A percentile compares a stretch with the other conserved stretches of the same genome.
Evolutionary conservation across 2,888 invertebrate species (phyloP).

Genomic region (Drosophila paracracens): DNA sequence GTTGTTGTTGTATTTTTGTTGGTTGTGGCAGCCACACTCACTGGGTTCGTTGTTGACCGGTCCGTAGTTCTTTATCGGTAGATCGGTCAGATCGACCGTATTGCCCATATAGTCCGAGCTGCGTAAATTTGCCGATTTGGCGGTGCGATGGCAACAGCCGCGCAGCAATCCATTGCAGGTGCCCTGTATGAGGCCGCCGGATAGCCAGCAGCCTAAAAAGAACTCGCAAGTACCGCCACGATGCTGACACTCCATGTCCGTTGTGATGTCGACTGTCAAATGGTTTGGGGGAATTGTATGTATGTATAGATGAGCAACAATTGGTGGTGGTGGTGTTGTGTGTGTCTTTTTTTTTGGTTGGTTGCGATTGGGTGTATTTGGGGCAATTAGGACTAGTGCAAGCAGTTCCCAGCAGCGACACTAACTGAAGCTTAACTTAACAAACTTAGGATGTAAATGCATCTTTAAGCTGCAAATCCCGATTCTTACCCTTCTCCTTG

Average conservation of each 20-base stretch:
- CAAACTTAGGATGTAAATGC: conserved; percentile 3
- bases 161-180: conserved; percentile 93
- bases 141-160: conserved; percentile 94
- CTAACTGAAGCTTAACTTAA: conserved; percentile 64
- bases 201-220: conserved; percentile 96
- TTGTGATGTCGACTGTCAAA: conserved; percentile 83
- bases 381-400: conserved; percentile 70
- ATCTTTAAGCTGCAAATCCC: conserved; percentile 11
- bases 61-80: conserved; percentile 88
- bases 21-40: conserved; percentile 86
- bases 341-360: conserved; percentile 31
- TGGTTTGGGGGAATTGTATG: conserved; percentile 41
- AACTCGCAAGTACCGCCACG: conserved; percentile 94
- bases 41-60: conserved; percentile 92
- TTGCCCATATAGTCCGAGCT: conserved; percentile 87
- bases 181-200: conserved; percentile 93
- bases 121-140: conserved; percentile 88
- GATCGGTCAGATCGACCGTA: conserved; percentile 88
- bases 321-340: conserved; percentile 16
- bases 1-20: conserved; percentile 24
- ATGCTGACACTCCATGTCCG: conserved; percentile 85
- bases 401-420: conserved; percentile 75
- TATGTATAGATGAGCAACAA: conserved; percentile 42
- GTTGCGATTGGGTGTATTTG: conserved; percentile 27
- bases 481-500: conserved; percentile 88